Base-by-base conservation (phyloP, 2,888 invertebrate genomes). In the Aleiodes testaceus region DNA sequence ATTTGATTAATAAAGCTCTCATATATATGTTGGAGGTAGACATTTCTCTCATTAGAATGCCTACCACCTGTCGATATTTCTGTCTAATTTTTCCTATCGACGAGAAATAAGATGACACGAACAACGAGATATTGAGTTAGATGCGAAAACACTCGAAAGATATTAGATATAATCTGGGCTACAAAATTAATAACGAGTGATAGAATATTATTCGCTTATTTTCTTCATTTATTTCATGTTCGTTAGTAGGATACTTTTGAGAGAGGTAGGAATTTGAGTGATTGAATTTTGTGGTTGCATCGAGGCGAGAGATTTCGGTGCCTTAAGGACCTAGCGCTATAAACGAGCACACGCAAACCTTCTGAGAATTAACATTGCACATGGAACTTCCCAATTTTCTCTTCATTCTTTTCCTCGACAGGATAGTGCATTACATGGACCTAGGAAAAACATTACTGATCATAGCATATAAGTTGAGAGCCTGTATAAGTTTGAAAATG, bases 271-370 rank as follows among this genome's bases (percentile, higher is more conserved):
- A 78, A 76, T 80, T 81, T 79, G 77, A 83, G 85, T 83, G 83
- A 85, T 87, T 87, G 85, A 86, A 86, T 85, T 86, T 85, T 82
- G 79, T 80, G 80, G 78, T 69, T 69, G 75, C 78, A 79, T 75
- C 77, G 78, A 16, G 74, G 79, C 47, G 53, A 63, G 61, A 71
- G 64, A 71, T 70, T 45, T 69, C 77, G 77, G 76, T 67, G 77
- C 75, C 77, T 79, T 74, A 76, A 70, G 74, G 80, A 81, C 79
- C 76, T 80, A 78, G 75, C 79, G 76, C 77, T 71, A 67, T 55
- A 30, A 18, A 20, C 52, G 64, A 67, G 74, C 80, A 78, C 84
- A 81, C 79, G 81, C 82, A 80, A 81, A 78, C 79, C 75, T 77
- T 78, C 79, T 77, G 80, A 79, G 82, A 82, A 83, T 82, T 82